Conservation (phyloP, 2,888 invertebrate species). For the Drosophila mimica region DNA sequence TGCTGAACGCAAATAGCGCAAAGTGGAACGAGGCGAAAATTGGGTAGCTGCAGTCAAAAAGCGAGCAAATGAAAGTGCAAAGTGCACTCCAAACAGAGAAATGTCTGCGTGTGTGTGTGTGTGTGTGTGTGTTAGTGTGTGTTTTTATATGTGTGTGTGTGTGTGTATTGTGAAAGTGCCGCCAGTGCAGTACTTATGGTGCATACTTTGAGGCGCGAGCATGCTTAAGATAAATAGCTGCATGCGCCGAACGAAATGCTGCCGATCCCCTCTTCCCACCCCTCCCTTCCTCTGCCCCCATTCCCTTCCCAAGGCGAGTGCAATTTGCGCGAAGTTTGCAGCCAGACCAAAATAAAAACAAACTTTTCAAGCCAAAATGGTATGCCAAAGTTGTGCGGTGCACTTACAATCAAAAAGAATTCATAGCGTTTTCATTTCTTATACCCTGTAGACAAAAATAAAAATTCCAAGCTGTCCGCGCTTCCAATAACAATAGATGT, state of each 20-base stretch:
- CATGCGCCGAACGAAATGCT: conserved; percentile 50
- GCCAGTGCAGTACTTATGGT: conserved; percentile 53
- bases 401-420: conserved; percentile 28
- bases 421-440: conserved; percentile 3
- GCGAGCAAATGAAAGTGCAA: conserved; percentile 78
- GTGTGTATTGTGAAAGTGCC: conserved; percentile 28
- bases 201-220: conserved; percentile 66
- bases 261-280: conserved; percentile 3
- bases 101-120: conserved; percentile 17
- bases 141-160: conserved; percentile 9
- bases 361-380: conserved; percentile 43
- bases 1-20: conserved; percentile 73
- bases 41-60: conserved; percentile 67
- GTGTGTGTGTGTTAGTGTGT: conserved; percentile 1
- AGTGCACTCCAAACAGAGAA: conserved; percentile 67
- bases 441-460: conserved; percentile 15
- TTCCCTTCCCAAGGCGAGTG: not conserved
- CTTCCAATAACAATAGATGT: not conserved
- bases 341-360: conserved; percentile 27
- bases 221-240: conserved; percentile 75
- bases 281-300: rapidly evolving
- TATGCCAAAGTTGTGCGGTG: conserved; percentile 35
- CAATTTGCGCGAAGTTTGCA: conserved; percentile 43
- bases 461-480: not conserved
- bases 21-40: conserved; percentile 44